Evolutionary conservation across 2,888 invertebrate genomes (phyloP), one percentile per base, ranked within the genome.

Genomic region (Tipula lateralis): DNA sequence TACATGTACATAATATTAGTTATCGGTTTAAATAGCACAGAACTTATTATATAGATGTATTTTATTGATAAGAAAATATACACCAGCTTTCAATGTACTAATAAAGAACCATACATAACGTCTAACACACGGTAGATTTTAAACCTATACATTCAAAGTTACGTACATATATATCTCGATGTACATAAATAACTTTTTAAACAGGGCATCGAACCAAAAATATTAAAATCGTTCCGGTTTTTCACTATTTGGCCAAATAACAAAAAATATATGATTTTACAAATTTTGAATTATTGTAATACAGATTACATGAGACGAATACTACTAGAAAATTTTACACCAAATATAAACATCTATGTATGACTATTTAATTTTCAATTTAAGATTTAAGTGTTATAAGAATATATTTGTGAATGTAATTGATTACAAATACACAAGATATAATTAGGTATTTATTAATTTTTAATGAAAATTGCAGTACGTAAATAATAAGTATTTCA

Each of bases 121-220:
- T 19, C 24, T 66, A 19, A 66, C 66, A 66, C 19, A 66, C 66
- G 66, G 24, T 66, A 66, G 24, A 9, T 66, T 66, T 9, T 24
- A 66, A 66, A 66, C 66, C 66, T 66, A 66, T 66, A 66, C 66
- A 66, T 9, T 24, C 66, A 66, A 66, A 66, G 24, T 24, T 7
- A 66, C 24, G 2, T 7, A 66, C 24, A 44, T 66, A 3, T 66
- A 50, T 50, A 7, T 24, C 66, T 6, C 66, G 3, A 66, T 9
- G 66, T 66, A 66, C 66, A 66, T 24, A 66, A 66, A 66, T 66
- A 66, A 66, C 66, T 66, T 66, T 66, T 66, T 66, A 66, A 66
- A 66, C 66, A 66, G 66, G 66, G 66, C 66, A 66, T 66, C 66
- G 66, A 66, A 66, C 66, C 66, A 66, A 66, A 66, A 66, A 66